Evolutionary conservation across 2,888 invertebrate genomes (phyloP).

Genomic region (Drosophila eohydei): DNA sequence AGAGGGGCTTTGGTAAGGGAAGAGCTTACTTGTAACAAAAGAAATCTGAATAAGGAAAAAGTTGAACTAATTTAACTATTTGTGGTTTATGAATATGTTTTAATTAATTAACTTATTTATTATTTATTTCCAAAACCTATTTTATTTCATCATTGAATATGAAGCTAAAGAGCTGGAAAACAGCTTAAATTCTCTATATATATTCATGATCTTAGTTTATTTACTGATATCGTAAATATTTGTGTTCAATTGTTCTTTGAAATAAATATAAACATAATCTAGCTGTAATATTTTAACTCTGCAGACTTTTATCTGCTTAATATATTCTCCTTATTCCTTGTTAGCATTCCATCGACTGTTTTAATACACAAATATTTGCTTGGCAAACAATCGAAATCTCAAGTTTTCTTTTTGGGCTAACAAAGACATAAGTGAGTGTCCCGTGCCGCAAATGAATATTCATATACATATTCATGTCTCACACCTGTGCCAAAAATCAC

Average conservation of each 20-base stretch:
- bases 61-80: background rate
- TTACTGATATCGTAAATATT: background rate
- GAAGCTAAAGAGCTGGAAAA: background rate
- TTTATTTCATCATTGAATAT: background rate
- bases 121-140: background rate
- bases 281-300: background rate
- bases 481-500: conserved; percentile 18
- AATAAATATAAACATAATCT: background rate
- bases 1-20: no score
- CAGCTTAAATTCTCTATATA: background rate
- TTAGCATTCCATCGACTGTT: conserved; percentile 15
- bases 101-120: conserved; percentile 2
- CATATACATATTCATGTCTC: conserved; percentile 22
- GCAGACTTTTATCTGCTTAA: background rate
- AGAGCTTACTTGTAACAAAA: background rate
- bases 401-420: conserved; percentile 12
- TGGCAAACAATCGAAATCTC: conserved; percentile 9
- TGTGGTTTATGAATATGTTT: background rate
- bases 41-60: background rate
- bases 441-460: conserved; percentile 25
- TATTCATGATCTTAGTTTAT: background rate
- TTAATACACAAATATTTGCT: conserved; percentile 26
- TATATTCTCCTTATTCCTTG: background rate
- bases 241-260: background rate
- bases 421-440: background rate